A percentile compares a stretch with the other conserved stretches of the same genome.
phyloP scores from a whole-genome alignment of 2,888 invertebrate species.

The Caenorhabditis sp. region DNA sequence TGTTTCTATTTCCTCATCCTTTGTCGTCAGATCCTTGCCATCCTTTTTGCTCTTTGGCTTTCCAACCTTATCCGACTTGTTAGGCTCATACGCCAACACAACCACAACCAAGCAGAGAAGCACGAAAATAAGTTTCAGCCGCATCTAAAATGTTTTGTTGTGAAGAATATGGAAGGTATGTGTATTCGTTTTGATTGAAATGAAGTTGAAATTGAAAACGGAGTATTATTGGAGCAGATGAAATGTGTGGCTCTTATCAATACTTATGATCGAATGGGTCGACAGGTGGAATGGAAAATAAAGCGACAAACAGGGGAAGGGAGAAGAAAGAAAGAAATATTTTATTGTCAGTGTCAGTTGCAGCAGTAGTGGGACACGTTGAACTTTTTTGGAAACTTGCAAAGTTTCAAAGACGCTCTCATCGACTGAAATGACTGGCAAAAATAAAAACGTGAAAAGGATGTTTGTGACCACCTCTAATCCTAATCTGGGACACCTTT shows the following conservation, averaged over 20 bases:
- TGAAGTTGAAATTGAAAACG: constrained; percentile 9
- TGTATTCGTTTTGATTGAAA: too few relatives aligned
- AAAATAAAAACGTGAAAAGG: too few relatives aligned
- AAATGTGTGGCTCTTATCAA: constrained; percentile 11
- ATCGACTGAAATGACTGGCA: neutral
- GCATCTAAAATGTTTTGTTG: constrained; percentile 30
- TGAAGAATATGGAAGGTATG: neutral
- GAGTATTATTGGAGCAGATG: neutral
- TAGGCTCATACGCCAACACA: neutral
- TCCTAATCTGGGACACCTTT: constrained; percentile 30
- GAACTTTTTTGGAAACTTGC: neutral
- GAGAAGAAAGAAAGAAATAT: neutral
- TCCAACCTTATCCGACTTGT: constrained; percentile 16
- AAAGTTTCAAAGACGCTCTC: neutral
- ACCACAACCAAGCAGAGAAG: constrained; percentile 28
- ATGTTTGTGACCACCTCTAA: constrained; percentile 20
- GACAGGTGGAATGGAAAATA: neutral
- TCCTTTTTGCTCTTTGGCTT: neutral
- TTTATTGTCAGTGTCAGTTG: constrained; percentile 39
- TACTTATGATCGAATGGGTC: neutral
- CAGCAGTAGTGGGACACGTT: too few relatives aligned
- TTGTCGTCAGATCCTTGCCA: neutral
- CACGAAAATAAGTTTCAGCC: constrained; percentile 16
- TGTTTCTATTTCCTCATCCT: too few relatives aligned
- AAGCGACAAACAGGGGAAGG: neutral